These are phyloP conservation scores for Melangyna quadrimaculata DNA, from an alignment of 2,888 invertebrate species.

Conservation along the genomic window DNA sequence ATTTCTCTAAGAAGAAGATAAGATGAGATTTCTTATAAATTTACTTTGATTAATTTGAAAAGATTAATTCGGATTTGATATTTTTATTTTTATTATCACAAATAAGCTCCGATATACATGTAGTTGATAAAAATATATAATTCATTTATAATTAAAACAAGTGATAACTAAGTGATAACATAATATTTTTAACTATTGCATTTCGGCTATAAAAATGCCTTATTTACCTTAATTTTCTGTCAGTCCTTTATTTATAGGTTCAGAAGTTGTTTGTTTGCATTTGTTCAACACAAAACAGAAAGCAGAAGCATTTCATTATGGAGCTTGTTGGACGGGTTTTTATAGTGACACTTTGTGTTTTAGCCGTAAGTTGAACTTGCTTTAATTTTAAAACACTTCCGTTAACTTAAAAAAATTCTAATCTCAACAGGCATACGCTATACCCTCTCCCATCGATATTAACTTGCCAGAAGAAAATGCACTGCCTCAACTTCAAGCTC, in stretches of 20 bases:
- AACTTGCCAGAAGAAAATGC: background rate
- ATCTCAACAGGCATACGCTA: slow-evolving; percentile 11
- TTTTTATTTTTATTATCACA: too few relatives aligned
- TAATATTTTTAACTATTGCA: background rate
- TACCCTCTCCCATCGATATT: background rate
- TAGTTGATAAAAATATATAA: background rate
- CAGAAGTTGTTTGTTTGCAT: background rate
- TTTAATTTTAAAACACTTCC: too few relatives aligned
- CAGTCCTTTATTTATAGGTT: background rate
- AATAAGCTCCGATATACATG: background rate
- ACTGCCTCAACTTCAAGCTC: background rate
- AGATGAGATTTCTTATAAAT: too few relatives aligned
- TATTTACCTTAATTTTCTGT: too few relatives aligned
- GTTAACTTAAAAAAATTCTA: background rate
- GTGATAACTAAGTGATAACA: background rate
- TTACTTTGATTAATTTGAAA: too few relatives aligned
- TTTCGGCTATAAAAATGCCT: slow-evolving; percentile 6
- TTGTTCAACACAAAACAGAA: background rate
- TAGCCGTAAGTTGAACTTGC: slow-evolving; percentile 7
- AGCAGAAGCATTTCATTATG: background rate
- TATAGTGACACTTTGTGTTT: slow-evolving; percentile 17
- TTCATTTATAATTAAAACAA: background rate
- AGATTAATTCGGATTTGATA: too few relatives aligned
- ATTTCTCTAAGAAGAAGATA: too few relatives aligned
- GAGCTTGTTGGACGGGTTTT: slow-evolving; percentile 13